Conservation (phyloP, 2,113 vertebrate species). For the Sapayoa aenigma region DNA sequence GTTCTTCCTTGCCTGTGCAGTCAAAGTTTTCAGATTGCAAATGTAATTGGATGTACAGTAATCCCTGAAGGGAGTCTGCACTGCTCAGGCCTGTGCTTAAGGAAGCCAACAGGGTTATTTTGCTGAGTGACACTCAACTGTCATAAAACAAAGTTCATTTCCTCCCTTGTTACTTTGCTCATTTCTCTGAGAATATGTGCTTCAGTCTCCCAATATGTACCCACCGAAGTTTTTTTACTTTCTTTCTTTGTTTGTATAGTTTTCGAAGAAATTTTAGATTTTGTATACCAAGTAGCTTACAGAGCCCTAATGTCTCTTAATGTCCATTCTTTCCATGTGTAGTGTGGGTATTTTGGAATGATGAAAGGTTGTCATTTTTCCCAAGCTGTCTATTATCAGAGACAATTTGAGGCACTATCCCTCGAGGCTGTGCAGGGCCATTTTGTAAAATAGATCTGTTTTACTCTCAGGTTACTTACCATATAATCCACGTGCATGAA, state of each 20-base stretch:
- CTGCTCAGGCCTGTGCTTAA: not conserved
- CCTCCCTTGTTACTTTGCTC: not conserved
- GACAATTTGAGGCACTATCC: not conserved
- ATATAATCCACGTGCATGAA: rapidly evolving
- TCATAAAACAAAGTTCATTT: not conserved
- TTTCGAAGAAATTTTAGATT: not conserved
- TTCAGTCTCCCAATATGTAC: not conserved
- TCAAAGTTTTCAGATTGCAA: not conserved
- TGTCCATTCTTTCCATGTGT: not conserved
- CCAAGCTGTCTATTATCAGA: not conserved
- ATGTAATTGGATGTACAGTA: not conserved
- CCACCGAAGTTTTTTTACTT: not conserved
- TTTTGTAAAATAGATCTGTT: not conserved
- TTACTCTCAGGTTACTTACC: not conserved
- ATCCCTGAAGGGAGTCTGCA: not conserved
- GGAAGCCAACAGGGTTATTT: not conserved
- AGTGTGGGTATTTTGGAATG: not conserved
- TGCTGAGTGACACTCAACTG: not conserved
- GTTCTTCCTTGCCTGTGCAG: not conserved
- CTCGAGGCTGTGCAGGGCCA: not conserved
- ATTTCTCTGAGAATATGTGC: not conserved
- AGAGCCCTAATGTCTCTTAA: not conserved
- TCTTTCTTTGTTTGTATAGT: not conserved
- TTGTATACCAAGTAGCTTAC: rapidly evolving
- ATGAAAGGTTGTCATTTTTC: not conserved